phyloP scores from a whole-genome alignment of 53 echinoderm and acorn worm species.

The Temnopleurus reevesii region DNA sequence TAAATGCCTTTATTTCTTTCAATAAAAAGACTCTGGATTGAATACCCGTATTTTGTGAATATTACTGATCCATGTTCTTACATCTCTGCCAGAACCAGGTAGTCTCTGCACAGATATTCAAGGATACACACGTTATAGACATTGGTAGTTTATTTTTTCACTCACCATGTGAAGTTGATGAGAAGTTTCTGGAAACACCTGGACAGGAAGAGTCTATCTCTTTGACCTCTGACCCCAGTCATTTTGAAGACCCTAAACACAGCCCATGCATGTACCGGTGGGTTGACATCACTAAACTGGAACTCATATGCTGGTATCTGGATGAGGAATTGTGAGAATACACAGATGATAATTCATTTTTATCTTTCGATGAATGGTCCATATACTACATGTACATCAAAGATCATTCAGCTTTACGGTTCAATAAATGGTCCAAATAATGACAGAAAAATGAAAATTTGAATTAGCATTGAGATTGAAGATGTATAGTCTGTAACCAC shows the following conservation, averaged over 20 bases:
- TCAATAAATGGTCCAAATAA: not conserved
- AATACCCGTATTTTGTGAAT: no score
- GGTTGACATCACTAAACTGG: conserved; percentile 96
- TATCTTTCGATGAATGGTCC: not conserved
- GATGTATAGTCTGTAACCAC: no score
- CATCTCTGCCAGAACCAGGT: no score
- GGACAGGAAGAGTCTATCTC: conserved; percentile 86
- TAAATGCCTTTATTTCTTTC: no score
- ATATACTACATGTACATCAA: no score
- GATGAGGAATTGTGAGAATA: not conserved
- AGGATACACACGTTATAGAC: no score
- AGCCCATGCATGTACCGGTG: conserved; percentile 98
- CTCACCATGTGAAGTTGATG: conserved; percentile 97
- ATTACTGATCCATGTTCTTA: no score
- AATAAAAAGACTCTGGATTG: no score
- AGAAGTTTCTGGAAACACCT: conserved; percentile 96
- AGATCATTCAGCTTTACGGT: no score
- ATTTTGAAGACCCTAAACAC: conserved; percentile 99
- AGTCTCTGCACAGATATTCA: no score
- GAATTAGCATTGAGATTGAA: no score
- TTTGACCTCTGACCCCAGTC: conserved; percentile 78
- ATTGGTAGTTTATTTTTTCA: not conserved
- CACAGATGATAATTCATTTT: no score
- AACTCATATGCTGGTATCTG: conserved; percentile 99
- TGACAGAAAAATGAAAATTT: not conserved